Base-by-base conservation (phyloP, 2,888 invertebrate species). In the Ennomos quercinarius region DNA sequence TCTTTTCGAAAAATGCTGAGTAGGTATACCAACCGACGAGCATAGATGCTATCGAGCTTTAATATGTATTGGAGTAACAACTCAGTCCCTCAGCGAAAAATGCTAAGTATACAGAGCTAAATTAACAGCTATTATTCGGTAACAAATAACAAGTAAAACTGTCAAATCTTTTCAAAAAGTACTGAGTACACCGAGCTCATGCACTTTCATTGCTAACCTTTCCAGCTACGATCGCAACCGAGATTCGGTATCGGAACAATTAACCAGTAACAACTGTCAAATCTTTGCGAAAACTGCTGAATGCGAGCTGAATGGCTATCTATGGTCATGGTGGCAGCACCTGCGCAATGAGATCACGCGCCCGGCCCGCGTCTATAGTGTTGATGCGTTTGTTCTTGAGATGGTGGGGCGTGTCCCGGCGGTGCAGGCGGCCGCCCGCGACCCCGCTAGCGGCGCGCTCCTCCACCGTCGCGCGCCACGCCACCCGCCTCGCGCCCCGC, bases 351-450 rank as follows among this genome's bases (percentile, higher is more conserved):
- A 91, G 85, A 74, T 88, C 86, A 65, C 83, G 77, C 70, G 91
- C 92, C 61, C 88, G 85, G 38, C 79, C 65, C 40, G 92, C 87
- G 81, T 92, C 92, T 62, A 91, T 86, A 74, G 86, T 87, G 83
- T 87, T 91, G 84, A 99, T 97, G 80, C 99, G 96, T 87, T 99
- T 99, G 93, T 99, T 99, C 95, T 99, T 99, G 82, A 99, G 95
- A 90, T 99, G 99, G 94, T 99, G 99, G 48, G 99, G 99, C 17
- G 99, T 99, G 93, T 99, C 99, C 77, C 99, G 95, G 63, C 97
- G 95, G 83, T 97, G 96, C 63, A 98, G 95, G 61, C 95, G 94
- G 77, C 94, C 63, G 47, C 70, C 58, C 34, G 12, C 72, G 48
- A 5, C 5, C 27, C 68, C 74, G 78, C 88, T 72, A 80, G 56